Evolutionary conservation across 2,888 invertebrate genomes (phyloP).

Genomic region (Magallana nippona): DNA sequence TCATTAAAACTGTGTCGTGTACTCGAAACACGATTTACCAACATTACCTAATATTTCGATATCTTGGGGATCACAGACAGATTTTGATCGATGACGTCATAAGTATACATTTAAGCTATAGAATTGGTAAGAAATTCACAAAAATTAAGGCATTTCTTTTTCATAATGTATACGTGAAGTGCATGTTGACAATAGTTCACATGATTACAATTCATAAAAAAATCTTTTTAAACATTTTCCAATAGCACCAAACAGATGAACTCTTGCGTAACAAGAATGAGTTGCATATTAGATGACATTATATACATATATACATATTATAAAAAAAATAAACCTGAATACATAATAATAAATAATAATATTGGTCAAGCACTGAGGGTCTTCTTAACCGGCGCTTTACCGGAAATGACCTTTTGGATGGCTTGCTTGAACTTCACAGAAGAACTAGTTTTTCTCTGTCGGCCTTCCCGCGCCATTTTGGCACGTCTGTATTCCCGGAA

Average conservation of each 20-base stretch:
- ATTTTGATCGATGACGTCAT: too few species aligned
- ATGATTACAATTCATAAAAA: too few species aligned
- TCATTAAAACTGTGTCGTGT: too few species aligned
- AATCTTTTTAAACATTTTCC: too few species aligned
- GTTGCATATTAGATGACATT: neutral
- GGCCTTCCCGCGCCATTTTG: slow-evolving; percentile 64
- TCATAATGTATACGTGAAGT: too few species aligned
- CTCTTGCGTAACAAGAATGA: neutral
- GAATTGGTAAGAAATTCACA: too few species aligned
- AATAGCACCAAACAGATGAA: neutral
- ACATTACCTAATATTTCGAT: too few species aligned
- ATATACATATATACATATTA: neutral
- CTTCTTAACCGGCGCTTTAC: slow-evolving; percentile 58
- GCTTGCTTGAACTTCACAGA: slow-evolving; percentile 70
- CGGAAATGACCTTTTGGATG: slow-evolving; percentile 73
- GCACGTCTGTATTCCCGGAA: slow-evolving; percentile 71
- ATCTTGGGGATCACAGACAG: too few species aligned
- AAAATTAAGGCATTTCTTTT: too few species aligned
- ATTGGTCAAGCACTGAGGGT: slow-evolving; percentile 45
- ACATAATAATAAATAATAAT: neutral
- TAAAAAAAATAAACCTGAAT: neutral
- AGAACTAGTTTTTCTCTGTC: slow-evolving; percentile 74
- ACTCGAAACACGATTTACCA: too few species aligned
- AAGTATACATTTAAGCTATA: too few species aligned
- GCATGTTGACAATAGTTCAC: too few species aligned